These are phyloP conservation scores for Pogonocherus hispidulus DNA, from an alignment of 2,888 invertebrate species.

Conservation along the genomic window DNA sequence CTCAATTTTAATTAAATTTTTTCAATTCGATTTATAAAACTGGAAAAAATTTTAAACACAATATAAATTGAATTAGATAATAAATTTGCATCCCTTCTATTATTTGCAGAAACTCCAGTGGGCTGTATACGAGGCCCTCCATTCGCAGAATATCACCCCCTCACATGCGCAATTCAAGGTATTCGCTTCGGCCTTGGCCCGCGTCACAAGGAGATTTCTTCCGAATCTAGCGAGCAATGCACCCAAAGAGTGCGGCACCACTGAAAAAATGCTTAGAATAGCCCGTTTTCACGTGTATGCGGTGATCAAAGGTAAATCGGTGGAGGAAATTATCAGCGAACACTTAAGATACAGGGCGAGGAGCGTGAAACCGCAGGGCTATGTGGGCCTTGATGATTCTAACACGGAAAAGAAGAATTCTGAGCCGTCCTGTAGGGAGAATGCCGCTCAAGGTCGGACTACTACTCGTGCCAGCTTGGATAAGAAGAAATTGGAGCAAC, in stretches of 20 bases:
- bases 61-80: no score
- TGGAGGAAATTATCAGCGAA: conserved; percentile 74
- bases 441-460: conserved; percentile 70
- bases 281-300: conserved; percentile 77
- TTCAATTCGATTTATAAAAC: no score
- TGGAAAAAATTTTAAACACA: no score
- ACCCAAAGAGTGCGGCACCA: conserved; percentile 73
- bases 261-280: conserved; percentile 81
- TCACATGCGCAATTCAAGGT: conserved; percentile 80
- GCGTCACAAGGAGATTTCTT: conserved; percentile 77
- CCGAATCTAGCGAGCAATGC: conserved; percentile 70
- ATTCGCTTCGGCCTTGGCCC: conserved; percentile 78
- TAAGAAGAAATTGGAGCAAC: conserved; percentile 42
- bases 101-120: conserved; percentile 80
- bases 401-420: conserved; percentile 66
- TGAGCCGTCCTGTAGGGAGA: conserved; percentile 63
- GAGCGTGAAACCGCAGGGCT: conserved; percentile 70
- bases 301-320: conserved; percentile 76
- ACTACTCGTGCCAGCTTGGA: conserved; percentile 58
- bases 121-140: conserved; percentile 85
- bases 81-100: no score
- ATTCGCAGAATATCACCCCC: conserved; percentile 79
- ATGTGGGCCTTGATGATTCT: conserved; percentile 62
- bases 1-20: no score
- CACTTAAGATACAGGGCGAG: conserved; percentile 60